A percentile compares a stretch with the other conserved stretches of the same genome.
phyloP scores from a whole-genome alignment of 2,113 vertebrate species.

The Urocynchramus pylzowi region DNA sequence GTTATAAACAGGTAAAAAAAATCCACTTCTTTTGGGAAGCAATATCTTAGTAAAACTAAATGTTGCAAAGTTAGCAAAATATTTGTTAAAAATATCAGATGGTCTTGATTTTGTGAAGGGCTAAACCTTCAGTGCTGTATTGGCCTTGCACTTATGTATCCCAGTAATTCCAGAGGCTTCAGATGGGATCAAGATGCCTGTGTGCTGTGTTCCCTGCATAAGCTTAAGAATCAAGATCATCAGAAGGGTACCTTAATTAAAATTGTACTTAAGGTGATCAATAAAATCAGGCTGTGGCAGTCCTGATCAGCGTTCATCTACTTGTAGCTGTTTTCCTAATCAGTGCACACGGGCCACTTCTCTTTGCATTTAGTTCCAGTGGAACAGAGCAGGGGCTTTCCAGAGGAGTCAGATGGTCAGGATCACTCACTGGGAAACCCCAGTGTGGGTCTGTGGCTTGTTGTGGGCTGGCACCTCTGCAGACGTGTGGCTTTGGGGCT shows the following conservation, averaged over 20 bases:
- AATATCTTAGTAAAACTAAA: background rate
- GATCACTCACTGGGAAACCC: accelerated
- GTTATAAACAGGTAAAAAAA: background rate
- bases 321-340: background rate
- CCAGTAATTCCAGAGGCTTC: background rate
- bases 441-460: background rate
- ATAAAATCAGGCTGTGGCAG: background rate
- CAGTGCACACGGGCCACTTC: background rate
- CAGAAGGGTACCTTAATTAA: background rate
- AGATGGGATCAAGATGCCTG: background rate
- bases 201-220: background rate
- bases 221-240: background rate
- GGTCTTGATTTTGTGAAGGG: background rate
- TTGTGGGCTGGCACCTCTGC: background rate
- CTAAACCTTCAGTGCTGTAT: background rate
- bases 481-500: background rate
- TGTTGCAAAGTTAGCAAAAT: background rate
- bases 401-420: background rate
- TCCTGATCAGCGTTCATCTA: accelerated
- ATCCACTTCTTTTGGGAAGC: background rate
- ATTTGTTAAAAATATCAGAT: background rate
- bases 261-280: background rate
- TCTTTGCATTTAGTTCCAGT: background rate
- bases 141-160: background rate
- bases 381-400: background rate